These are phyloP conservation scores for Thyatira batis DNA, from an alignment of 2,888 invertebrate species.

Conservation along the genomic window DNA sequence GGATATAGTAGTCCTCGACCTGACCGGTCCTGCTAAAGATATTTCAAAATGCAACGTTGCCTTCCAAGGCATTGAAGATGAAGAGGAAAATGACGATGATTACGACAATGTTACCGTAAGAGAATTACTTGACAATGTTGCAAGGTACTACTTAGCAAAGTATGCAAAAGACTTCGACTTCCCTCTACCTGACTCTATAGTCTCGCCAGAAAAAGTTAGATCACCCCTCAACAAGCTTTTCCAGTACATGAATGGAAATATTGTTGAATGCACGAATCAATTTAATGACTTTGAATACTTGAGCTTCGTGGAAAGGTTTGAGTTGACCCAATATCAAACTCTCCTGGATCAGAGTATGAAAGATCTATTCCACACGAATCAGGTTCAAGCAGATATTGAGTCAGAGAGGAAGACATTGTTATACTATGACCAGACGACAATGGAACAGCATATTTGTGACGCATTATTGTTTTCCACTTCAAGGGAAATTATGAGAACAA, in stretches of 20 bases:
- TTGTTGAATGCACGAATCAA: slow-evolving; percentile 46
- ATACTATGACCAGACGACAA: slow-evolving; percentile 66
- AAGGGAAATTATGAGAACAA: slow-evolving; percentile 67
- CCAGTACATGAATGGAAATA: slow-evolving; percentile 57
- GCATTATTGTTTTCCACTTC: slow-evolving; percentile 60
- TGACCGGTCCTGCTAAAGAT: slow-evolving; percentile 28
- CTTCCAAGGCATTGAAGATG: slow-evolving; percentile 36
- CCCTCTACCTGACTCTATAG: slow-evolving; percentile 55
- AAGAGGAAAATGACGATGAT: slow-evolving; percentile 4
- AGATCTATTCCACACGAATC: slow-evolving; percentile 52
- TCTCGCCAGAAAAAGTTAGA: slow-evolving; percentile 40
- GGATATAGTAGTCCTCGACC: slow-evolving; percentile 68
- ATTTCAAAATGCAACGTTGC: slow-evolving; percentile 54
- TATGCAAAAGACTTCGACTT: slow-evolving; percentile 61
- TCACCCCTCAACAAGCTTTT: slow-evolving; percentile 57
- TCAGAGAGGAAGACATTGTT: slow-evolving; percentile 43
- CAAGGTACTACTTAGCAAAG: slow-evolving; percentile 50
- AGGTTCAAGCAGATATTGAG: slow-evolving; percentile 13
- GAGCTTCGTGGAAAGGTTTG: slow-evolving; percentile 61
- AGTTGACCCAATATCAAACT: slow-evolving; percentile 66
- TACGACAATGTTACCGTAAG: slow-evolving; percentile 23
- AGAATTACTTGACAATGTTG: slow-evolving; percentile 44
- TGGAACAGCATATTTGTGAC: slow-evolving; percentile 65
- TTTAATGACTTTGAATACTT: slow-evolving; percentile 66
- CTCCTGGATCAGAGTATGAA: slow-evolving; percentile 57